phyloP scores from a whole-genome alignment of 2,113 vertebrate species.

The Phocoena phocoena region DNA sequence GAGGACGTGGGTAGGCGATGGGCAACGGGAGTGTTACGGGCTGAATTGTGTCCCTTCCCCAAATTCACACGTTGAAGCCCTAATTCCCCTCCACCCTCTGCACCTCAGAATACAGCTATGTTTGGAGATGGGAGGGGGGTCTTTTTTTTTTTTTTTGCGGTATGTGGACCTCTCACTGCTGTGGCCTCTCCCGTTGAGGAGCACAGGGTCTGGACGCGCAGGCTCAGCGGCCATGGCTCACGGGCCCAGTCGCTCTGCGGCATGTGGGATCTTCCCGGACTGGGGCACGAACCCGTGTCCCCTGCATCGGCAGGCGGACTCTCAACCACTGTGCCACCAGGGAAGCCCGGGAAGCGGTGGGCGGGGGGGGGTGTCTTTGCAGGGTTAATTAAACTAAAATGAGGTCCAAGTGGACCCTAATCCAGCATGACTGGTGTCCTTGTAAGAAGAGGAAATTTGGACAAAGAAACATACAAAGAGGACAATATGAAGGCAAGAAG shows the following conservation, averaged over 20 bases:
- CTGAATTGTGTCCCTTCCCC: not conserved
- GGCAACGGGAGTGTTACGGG: rapidly evolving
- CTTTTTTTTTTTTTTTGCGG: too few relatives aligned
- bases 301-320: too few relatives aligned
- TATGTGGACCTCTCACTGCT: too few relatives aligned
- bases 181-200: too few relatives aligned
- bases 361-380: not conserved
- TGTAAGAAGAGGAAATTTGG: not conserved
- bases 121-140: not conserved
- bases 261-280: too few relatives aligned
- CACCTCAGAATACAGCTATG: not conserved
- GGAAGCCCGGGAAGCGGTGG: too few relatives aligned
- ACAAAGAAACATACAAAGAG: not conserved
- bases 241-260: too few relatives aligned
- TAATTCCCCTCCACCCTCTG: not conserved
- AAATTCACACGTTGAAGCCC: not conserved
- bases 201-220: too few relatives aligned
- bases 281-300: too few relatives aligned
- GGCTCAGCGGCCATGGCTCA: too few relatives aligned
- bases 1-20: not conserved
- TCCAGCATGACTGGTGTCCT: not conserved
- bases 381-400: not conserved
- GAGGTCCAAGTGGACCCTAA: not conserved
- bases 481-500: not conserved
- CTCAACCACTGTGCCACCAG: too few relatives aligned